Evolutionary conservation across 1,140 invertebrate species (phyloP).

Genomic region (Zophobas atratus): DNA sequence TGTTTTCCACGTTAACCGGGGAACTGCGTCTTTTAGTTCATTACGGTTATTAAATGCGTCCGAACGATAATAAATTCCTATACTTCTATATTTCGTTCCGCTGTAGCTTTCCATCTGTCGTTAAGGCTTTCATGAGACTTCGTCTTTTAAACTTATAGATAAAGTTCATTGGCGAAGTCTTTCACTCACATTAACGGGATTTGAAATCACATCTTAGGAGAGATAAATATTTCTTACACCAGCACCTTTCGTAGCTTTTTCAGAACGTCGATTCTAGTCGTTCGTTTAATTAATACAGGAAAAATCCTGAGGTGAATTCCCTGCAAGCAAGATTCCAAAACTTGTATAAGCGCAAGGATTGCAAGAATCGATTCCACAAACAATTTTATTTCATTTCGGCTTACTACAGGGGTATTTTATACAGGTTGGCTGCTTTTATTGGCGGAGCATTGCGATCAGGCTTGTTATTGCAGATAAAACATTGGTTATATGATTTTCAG

Average conservation of each 20-base stretch:
- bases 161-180: conserved; percentile 9
- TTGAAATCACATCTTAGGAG: neutral
- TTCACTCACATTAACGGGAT: conserved; percentile 2
- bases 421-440: conserved; percentile 13
- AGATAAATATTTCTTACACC: too few species aligned
- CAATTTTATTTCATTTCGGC: conserved; percentile 2
- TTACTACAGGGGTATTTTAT: conserved; percentile 11
- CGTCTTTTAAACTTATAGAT: conserved; percentile 11
- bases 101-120: conserved; percentile 54
- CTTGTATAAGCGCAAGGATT: conserved; percentile 5
- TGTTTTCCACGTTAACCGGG: too few species aligned
- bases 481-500: neutral
- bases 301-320: neutral
- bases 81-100: conserved; percentile 61
- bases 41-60: conserved; percentile 57
- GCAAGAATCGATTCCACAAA: neutral
- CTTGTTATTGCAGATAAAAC: conserved; percentile 7
- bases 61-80: conserved; percentile 65
- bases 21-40: too few species aligned
- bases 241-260: too few species aligned
- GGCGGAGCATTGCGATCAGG: neutral
- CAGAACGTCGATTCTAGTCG: too few species aligned
- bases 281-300: too few species aligned
- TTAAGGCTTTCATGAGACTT: conserved; percentile 10
- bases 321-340: neutral